These are phyloP conservation scores for Lepisosteus osseus DNA, from an alignment of 2,113 vertebrate genomes.

Conservation along the genomic window DNA sequence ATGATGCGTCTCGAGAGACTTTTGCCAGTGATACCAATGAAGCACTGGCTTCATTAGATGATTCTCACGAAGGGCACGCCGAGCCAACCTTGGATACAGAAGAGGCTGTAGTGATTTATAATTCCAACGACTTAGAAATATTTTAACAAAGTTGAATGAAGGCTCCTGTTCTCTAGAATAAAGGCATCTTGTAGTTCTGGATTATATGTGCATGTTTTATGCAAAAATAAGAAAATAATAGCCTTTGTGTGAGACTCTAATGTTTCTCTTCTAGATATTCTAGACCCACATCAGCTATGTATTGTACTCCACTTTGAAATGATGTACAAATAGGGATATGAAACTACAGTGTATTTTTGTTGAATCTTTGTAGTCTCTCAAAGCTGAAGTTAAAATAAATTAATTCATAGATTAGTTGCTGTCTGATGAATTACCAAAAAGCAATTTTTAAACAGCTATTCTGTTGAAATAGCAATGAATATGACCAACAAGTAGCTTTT, in stretches of 20 bases:
- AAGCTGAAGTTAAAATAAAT: too few species aligned
- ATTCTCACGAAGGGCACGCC: conserved; percentile 71
- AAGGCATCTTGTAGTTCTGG: neutral
- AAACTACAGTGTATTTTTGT: neutral
- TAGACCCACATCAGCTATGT: neutral
- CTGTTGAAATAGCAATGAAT: neutral
- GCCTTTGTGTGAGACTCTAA: neutral
- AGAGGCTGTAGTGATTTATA: conserved; percentile 83
- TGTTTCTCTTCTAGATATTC: neutral
- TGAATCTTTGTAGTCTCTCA: too few species aligned
- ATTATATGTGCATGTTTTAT: neutral
- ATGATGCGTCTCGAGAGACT: conserved; percentile 91
- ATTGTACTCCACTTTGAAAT: neutral
- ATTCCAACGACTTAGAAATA: conserved; percentile 80
- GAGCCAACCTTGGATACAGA: conserved; percentile 77
- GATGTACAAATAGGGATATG: neutral
- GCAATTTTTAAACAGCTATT: neutral
- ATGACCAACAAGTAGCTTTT: neutral
- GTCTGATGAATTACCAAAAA: too few species aligned
- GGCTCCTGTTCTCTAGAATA: conserved; percentile 21
- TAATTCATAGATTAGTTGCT: too few species aligned
- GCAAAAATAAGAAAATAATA: neutral
- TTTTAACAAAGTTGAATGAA: conserved; percentile 60
- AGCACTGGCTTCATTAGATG: conserved; percentile 87
- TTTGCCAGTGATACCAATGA: conserved; percentile 95